Evolutionary conservation across 2,113 vertebrate species (phyloP).

Genomic region (Pseudopodoces humilis): DNA sequence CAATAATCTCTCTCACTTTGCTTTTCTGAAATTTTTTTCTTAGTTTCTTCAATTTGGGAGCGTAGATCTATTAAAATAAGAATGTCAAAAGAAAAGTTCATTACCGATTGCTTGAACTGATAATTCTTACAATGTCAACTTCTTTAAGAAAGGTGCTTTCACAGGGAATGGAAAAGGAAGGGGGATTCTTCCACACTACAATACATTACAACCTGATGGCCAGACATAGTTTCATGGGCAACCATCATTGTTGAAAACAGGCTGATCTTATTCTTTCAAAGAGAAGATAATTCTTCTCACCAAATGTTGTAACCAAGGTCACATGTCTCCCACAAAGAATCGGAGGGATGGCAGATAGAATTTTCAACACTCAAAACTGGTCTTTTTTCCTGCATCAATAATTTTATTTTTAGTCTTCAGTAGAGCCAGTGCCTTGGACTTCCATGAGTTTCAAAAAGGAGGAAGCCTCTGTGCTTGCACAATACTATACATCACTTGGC

Average conservation of each 20-base stretch:
- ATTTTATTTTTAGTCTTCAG: background rate
- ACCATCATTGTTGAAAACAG: background rate
- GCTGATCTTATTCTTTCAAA: background rate
- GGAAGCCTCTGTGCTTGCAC: background rate
- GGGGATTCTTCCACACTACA: background rate
- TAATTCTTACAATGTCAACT: background rate
- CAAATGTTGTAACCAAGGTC: background rate
- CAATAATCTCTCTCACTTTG: slow-evolving; percentile 72
- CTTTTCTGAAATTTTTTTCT: slow-evolving; percentile 57
- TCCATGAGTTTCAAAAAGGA: background rate
- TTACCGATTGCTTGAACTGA: background rate
- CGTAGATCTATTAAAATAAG: slow-evolving; percentile 65
- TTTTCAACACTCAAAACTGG: background rate
- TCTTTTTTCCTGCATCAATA: background rate
- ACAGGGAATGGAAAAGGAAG: background rate
- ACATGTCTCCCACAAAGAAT: background rate
- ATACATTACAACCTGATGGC: background rate
- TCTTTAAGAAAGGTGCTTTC: background rate
- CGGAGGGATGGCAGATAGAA: background rate
- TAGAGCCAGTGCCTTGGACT: background rate
- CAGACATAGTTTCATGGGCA: background rate
- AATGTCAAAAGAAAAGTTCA: background rate
- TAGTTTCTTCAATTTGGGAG: slow-evolving; percentile 52
- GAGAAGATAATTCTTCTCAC: background rate
- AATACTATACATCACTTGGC: background rate